Conservation (phyloP, 2,888 invertebrate genomes). For the Salpingus planirostris region DNA sequence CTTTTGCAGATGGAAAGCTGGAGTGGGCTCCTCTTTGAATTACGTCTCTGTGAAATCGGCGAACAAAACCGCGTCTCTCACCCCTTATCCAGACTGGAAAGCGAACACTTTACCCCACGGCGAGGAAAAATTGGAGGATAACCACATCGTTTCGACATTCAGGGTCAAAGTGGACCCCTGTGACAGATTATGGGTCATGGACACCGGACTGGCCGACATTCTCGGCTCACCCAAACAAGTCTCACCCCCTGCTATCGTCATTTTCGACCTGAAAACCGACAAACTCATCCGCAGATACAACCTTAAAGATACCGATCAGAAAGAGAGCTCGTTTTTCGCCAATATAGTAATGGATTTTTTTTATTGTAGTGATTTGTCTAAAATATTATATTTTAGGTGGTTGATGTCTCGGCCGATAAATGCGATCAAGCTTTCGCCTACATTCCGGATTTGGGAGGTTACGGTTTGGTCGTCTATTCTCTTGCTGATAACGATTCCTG, state of each 20-base stretch:
- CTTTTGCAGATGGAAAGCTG: constrained; percentile 49
- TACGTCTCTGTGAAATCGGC: constrained; percentile 50
- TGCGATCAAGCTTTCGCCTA: constrained; percentile 72
- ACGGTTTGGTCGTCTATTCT: constrained; percentile 70
- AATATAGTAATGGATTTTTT: constrained; percentile 71
- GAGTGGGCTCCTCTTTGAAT: constrained; percentile 62
- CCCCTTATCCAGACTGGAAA: constrained; percentile 68
- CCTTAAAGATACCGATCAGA: constrained; percentile 58
- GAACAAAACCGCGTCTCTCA: constrained; percentile 60
- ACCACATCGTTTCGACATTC: constrained; percentile 63
- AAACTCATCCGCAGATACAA: constrained; percentile 58
- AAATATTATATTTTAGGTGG: constrained; percentile 47
- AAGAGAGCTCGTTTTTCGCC: constrained; percentile 70
- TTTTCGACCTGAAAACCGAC: constrained; percentile 70
- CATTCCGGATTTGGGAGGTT: constrained; percentile 66
- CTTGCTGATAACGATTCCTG: constrained; percentile 65
- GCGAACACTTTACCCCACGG: constrained; percentile 67
- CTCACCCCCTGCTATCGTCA: constrained; percentile 54
- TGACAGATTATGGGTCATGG: constrained; percentile 75
- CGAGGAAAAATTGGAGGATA: constrained; percentile 44
- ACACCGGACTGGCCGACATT: constrained; percentile 70
- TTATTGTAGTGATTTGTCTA: too few relatives aligned
- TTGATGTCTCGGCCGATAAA: constrained; percentile 59
- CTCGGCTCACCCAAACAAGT: constrained; percentile 55
- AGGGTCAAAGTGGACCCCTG: constrained; percentile 65